Evolutionary conservation across 2,888 invertebrate genomes (phyloP).

Genomic region (Dryadula phaetusa): DNA sequence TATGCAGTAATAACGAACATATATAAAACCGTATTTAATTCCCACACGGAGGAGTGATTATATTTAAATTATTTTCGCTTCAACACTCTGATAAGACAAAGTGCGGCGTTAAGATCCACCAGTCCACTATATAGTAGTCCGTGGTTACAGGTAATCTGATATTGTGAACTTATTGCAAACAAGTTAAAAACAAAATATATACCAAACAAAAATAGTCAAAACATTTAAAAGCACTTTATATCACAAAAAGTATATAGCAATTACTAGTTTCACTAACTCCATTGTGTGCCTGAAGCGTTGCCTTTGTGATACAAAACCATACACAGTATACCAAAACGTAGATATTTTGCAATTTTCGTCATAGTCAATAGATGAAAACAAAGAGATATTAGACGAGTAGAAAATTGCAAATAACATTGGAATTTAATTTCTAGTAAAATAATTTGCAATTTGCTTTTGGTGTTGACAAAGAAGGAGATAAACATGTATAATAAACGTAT

Average conservation of each 20-base stretch:
- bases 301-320: slow-evolving; percentile 3
- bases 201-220: neutral
- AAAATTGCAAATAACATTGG: neutral
- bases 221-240: slow-evolving; percentile 3
- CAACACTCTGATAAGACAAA: too few relatives aligned
- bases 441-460: too few relatives aligned
- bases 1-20: too few relatives aligned
- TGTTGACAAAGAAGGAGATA: too few relatives aligned
- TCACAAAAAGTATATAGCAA: slow-evolving; percentile 13
- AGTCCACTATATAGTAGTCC: too few relatives aligned
- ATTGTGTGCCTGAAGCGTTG: slow-evolving; percentile 11
- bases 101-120: too few relatives aligned
- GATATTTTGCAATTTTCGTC: slow-evolving; percentile 7
- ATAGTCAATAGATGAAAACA: slow-evolving; percentile 3
- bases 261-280: slow-evolving; percentile 21
- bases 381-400: slow-evolving; percentile 3
- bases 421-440: too few relatives aligned
- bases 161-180: neutral
- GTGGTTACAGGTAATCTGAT: too few relatives aligned
- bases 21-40: too few relatives aligned
- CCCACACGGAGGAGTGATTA: too few relatives aligned
- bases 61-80: too few relatives aligned
- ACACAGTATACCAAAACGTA: neutral
- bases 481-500: too few relatives aligned
- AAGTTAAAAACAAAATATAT: neutral